Evolutionary conservation across 2,113 vertebrate species (phyloP).

Genomic region (Phalacrocorax brasilianus): DNA sequence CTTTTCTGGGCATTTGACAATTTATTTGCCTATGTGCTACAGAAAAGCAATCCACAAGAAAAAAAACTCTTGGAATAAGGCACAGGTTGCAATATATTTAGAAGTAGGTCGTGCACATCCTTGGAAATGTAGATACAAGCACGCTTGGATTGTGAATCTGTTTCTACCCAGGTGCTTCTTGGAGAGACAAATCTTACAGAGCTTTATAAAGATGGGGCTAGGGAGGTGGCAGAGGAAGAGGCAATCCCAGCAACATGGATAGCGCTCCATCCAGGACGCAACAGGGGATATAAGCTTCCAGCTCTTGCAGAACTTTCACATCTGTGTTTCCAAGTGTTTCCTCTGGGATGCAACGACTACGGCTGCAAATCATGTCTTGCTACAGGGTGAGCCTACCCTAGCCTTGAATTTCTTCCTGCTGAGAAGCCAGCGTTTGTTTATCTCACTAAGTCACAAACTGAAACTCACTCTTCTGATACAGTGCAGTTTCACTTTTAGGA

Average conservation of each 20-base stretch:
- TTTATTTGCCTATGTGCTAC: not conserved
- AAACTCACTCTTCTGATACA: not conserved
- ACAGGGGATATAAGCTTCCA: not conserved
- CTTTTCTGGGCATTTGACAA: not conserved
- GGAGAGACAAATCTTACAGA: not conserved
- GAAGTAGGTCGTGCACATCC: not conserved
- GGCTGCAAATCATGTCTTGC: not conserved
- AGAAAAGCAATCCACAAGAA: not conserved
- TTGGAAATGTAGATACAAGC: not conserved
- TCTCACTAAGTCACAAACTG: not conserved
- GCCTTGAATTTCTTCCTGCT: not conserved
- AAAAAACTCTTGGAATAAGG: not conserved
- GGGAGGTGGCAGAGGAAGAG: not conserved
- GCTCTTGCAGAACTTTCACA: not conserved
- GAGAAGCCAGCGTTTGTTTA: not conserved
- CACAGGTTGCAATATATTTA: not conserved
- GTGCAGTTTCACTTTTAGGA: not conserved
- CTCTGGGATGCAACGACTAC: rapidly evolving
- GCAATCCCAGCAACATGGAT: not conserved
- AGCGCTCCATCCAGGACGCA: not conserved
- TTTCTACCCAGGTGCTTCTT: not conserved
- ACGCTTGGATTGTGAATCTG: not conserved
- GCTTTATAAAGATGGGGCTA: not conserved
- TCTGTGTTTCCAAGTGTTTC: not conserved
- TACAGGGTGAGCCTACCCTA: not conserved